These are phyloP conservation scores for Epirrhoe alternata DNA, from an alignment of 2,888 invertebrate species.

Conservation along the genomic window DNA sequence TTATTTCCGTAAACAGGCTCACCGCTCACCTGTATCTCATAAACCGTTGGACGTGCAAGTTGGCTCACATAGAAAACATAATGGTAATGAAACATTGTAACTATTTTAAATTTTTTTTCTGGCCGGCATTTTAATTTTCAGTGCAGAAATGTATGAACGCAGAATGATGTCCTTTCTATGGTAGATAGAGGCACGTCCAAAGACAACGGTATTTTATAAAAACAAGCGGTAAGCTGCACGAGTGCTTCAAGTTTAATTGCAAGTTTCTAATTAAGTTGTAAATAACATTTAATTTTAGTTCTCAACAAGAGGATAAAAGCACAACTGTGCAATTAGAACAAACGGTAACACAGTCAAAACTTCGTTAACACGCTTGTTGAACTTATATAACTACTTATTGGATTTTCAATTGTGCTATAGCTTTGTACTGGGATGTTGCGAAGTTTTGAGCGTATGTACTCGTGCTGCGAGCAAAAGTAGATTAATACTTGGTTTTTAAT, in stretches of 20 bases:
- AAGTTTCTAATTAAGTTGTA: neutral
- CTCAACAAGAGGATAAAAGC: slow-evolving; percentile 5
- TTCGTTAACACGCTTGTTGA: slow-evolving; percentile 17
- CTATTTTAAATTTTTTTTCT: no score
- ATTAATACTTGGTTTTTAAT: neutral
- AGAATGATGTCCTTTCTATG: no score
- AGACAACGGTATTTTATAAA: no score
- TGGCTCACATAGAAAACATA: no score
- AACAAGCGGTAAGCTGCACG: no score
- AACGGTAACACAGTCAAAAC: slow-evolving; percentile 22
- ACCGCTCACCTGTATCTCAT: no score
- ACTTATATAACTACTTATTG: slow-evolving; percentile 16
- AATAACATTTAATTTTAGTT: neutral
- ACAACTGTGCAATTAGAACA: slow-evolving; percentile 6
- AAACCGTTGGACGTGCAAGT: no score
- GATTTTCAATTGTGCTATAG: slow-evolving; percentile 14
- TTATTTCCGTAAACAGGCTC: no score
- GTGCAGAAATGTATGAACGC: no score
- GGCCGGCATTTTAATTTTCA: no score
- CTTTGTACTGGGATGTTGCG: neutral
- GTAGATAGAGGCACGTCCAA: no score
- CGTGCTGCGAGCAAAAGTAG: neutral
- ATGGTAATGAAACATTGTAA: no score
- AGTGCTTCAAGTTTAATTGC: neutral
- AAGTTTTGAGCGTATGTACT: neutral